phyloP scores from a whole-genome alignment of 92 coral and sea anemone species.

The Paramuricea clavata region DNA sequence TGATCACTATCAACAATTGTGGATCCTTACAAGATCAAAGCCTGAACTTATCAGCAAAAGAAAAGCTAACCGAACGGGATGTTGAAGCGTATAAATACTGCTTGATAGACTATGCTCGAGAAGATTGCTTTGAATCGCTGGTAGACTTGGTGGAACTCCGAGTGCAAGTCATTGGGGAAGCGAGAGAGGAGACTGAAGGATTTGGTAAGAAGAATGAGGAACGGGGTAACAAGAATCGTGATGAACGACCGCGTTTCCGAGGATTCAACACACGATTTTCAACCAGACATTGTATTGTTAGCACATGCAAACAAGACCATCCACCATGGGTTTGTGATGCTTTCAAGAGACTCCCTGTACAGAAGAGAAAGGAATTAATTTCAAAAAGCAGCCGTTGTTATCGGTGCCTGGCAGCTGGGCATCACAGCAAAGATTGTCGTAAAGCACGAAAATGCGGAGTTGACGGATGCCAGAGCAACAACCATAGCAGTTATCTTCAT shows the following conservation, averaged over 20 bases:
- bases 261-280: slow-evolving; percentile 7
- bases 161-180: slow-evolving; percentile 52
- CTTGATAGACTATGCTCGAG: slow-evolving; percentile 15
- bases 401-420: slow-evolving; percentile 51
- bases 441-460: slow-evolving; percentile 53
- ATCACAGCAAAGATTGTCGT: slow-evolving; percentile 42
- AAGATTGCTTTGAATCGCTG: slow-evolving; percentile 23
- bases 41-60: slow-evolving; percentile 51
- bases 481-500: neutral
- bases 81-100: slow-evolving; percentile 43
- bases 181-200: slow-evolving; percentile 45
- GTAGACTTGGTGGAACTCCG: slow-evolving; percentile 50
- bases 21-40: slow-evolving; percentile 3
- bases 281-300: slow-evolving; percentile 20
- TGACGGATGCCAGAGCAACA: slow-evolving; percentile 33
- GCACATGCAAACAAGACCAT: slow-evolving; percentile 35
- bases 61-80: slow-evolving; percentile 45
- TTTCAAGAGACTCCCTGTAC: slow-evolving; percentile 42
- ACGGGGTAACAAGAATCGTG: neutral
- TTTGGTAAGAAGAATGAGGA: slow-evolving; percentile 2
- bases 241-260: neutral
- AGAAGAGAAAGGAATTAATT: slow-evolving; percentile 51
- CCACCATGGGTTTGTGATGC: too few relatives aligned
- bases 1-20: neutral
- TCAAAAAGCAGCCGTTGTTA: slow-evolving; percentile 30